Evolutionary conservation across 2,888 invertebrate species (phyloP), one percentile per base, ranked within the genome.

Genomic region (Gnatocerus cornutus): DNA sequence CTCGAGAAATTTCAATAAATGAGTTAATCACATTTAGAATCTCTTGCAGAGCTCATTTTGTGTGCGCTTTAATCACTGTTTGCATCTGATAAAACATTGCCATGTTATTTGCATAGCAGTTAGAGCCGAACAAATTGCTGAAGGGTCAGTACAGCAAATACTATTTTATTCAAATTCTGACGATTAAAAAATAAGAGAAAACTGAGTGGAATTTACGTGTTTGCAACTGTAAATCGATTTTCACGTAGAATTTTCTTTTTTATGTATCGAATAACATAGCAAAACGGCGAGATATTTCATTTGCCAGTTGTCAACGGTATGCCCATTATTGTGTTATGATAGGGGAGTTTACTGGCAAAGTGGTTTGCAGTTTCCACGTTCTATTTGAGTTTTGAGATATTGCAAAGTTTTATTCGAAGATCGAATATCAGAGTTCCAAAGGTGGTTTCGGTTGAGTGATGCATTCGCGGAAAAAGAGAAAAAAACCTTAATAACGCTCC

Each of bases 101-200:
- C 43, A 53, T 45, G 39, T 52, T 67, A 67, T 67, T 59, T 59
- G 67, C 45, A 68, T 61, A 61, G 59, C 61, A 61, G 59, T 61
- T 61, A 61, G 46, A 68, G 61, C 37, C 30, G 48, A 64, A 53
- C 45, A 64, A 64, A 64, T 61, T 46, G 61, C 61, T 48, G 50
- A 50, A 50, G 61, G 61, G 61, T 50, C 50, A 61, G 61, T 61
- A 13, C 50, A n/a, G 61, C 61, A 21, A 50, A 37, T 45, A 33
- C 45, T 59, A 59, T 61, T 61, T 61, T 61, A 61, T 61, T 61
- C 61, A 61, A 50, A 33, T 61, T 10, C 50, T 37, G 61, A n/a
- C 61, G 61, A 48, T 50, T 50, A 50, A 61, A 61, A 61, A 61
- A 46, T 33, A 21, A 7, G 59, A 59, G 12, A 12, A 16, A 59